Conservation (phyloP, 2,113 vertebrate genomes). For the Pyxicephalus adspersus region DNA sequence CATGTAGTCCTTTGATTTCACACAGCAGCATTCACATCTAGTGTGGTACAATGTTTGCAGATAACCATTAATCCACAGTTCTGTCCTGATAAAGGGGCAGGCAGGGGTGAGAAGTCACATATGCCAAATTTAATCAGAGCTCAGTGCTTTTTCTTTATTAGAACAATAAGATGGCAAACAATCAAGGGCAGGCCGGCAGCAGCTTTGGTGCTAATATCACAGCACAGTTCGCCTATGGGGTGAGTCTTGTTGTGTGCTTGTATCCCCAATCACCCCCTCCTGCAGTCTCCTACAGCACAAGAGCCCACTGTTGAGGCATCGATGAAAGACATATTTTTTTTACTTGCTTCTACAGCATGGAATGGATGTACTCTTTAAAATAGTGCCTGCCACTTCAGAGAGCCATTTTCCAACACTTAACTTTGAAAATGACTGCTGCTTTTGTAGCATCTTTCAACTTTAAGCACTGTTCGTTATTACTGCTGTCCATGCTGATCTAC, state of each 20-base stretch:
- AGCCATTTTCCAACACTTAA: not conserved
- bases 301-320: slow-evolving; percentile 51
- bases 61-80: slow-evolving; percentile 38
- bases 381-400: slow-evolving; percentile 5
- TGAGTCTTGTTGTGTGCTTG: not conserved
- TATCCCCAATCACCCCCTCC: slow-evolving; percentile 16
- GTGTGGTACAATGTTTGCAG: slow-evolving; percentile 18
- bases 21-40: slow-evolving; percentile 3
- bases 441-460: not conserved
- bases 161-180: slow-evolving; percentile 40
- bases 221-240: slow-evolving; percentile 24
- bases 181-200: slow-evolving; percentile 14
- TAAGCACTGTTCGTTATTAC: not conserved
- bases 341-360: not conserved
- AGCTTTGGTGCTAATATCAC: slow-evolving; percentile 33
- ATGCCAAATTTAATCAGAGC: slow-evolving; percentile 48
- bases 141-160: slow-evolving; percentile 23
- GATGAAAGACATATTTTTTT: slow-evolving; percentile 10
- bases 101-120: slow-evolving; percentile 51
- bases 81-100: slow-evolving; percentile 36
- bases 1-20: slow-evolving; percentile 18
- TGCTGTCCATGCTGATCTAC: not conserved
- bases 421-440: not conserved
- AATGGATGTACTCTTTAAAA: not conserved
- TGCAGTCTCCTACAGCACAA: slow-evolving; percentile 35